Evolutionary conservation across 2,888 invertebrate genomes (phyloP), one percentile per base, ranked within the genome.

Genomic region (Lottia gigantea): DNA sequence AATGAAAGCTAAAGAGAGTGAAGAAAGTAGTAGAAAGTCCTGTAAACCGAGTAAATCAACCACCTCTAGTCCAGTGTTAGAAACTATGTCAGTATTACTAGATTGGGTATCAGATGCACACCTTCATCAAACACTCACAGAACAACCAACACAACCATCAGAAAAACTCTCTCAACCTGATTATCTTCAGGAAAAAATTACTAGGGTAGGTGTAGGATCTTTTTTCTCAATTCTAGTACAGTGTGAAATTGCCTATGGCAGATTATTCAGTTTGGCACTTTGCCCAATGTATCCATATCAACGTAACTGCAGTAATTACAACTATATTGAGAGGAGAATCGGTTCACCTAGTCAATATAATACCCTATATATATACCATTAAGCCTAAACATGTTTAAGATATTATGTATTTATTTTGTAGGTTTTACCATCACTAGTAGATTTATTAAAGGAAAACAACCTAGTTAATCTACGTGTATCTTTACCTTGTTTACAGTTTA

Each of bases 401-500:
- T 31, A 31, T 31, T 31, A 3, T 31, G 31, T 31, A 31, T 14
- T 1, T 66, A 14, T 31, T 26, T 66, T 76, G 11, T 73, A 87
- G 86, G 76, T 86, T 47, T 74, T 87, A 12, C 87, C 87, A 31
- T 73, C 78, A 2, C 74, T 86, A 62, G 86, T 86, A 12, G 86
- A 87, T 46, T 80, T 87, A 70, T 69, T 87, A 55, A 77, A 81
- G 67, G 86, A 87, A 62, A 81, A 80, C 62, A 82, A 85, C 0
- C 74, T 76, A 11, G 72, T 78, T 26, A 83, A 81, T 64, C 74
- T 81, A 8, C 80, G 76, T 64, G 72, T 85, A 19, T 82, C 78
- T 66, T 79, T 87, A 1, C 86, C 87, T 6, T 86, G 84, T 78
- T 77, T 88, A 62, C 87, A 88, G 80, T 88, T 87, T 71, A 84